Base-by-base conservation (phyloP, 1,140 invertebrate species). In the Tenebrio molitor region DNA sequence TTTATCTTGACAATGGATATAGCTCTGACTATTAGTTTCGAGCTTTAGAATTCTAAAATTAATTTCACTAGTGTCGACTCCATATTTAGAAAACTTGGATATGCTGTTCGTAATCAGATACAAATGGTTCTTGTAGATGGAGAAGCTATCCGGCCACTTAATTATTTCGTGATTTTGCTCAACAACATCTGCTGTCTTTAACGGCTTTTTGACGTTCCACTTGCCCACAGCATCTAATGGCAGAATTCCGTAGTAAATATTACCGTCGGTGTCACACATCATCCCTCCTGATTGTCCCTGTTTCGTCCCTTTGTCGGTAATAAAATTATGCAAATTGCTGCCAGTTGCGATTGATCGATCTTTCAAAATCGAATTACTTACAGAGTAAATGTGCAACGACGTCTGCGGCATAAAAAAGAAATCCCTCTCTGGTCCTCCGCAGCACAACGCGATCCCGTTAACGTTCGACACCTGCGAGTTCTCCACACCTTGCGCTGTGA, bases 131-230 rank as follows among this genome's bases (percentile, higher is more conserved):
- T 87, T 83, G 77, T 91, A 89, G 72, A 91, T 89, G 5, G 87
- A 86, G 77, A 92, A 91, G 10, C 86, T 86, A 68, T 89, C 88
- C 0, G 90, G 87, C 90, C 90, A 92, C 77, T 91, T 90, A 76
- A 91, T 88, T 53, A 87, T 85, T 25, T 85, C 85, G 5, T 87
- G 84, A 80, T 91, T 90, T 66, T 87, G 83, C 0, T 89, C 87
- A 44, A 91, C 88, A 25, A 89, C 85, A 6, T 86, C 81, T 71
- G 76, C 84, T 0, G 71, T 77, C 41, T 84, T 84, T 1, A 82
- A 80, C 0, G 65, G 23, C 73, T 72, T 77, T 53, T 77, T 84
- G 25, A 85, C 88, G 77, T 91, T 89, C 89, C 89, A 91, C 80
- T 86, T 86, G 0, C 86, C 86, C 14, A 91, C 87, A 2, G 88